Evolutionary conservation across 2,797 vertebrate genomes (phyloP).

Genomic region (Syngnathus acus): DNA sequence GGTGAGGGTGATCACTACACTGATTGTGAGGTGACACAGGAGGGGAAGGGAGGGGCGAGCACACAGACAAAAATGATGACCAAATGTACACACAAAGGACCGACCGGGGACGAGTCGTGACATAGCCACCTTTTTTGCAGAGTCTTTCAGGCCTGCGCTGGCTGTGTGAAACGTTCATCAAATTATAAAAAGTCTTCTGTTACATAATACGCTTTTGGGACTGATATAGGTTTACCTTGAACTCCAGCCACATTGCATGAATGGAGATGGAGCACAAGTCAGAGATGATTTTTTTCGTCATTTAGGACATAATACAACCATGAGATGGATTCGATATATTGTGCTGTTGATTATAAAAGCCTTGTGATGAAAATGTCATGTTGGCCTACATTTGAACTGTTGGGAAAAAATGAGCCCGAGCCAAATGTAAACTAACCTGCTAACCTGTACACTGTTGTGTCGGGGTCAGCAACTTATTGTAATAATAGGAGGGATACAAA

Average conservation of each 20-base stretch:
- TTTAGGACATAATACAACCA: conserved; percentile 10
- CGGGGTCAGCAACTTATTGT: conserved; percentile 10
- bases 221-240: not conserved
- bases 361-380: not conserved
- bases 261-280: conserved; percentile 13
- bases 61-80: no score
- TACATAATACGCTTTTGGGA: conserved; percentile 13
- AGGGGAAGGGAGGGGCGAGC: no score
- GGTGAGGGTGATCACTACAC: no score
- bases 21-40: no score
- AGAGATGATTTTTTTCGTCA: not conserved
- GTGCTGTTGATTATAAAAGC: conserved; percentile 15
- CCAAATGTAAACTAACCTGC: no score
- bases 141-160: conserved; percentile 8
- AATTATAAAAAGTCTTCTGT: conserved; percentile 10
- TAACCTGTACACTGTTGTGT: no score
- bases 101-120: no score
- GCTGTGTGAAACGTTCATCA: conserved; percentile 22
- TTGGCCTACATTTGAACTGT: no score
- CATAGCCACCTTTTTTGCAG: not conserved
- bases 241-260: conserved; percentile 11
- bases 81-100: no score
- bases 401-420: no score
- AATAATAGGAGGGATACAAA: conserved; percentile 12
- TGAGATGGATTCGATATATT: conserved; percentile 46